phyloP scores from a whole-genome alignment of 2,113 vertebrate species.

The Thamnaconus septentrionalis region DNA sequence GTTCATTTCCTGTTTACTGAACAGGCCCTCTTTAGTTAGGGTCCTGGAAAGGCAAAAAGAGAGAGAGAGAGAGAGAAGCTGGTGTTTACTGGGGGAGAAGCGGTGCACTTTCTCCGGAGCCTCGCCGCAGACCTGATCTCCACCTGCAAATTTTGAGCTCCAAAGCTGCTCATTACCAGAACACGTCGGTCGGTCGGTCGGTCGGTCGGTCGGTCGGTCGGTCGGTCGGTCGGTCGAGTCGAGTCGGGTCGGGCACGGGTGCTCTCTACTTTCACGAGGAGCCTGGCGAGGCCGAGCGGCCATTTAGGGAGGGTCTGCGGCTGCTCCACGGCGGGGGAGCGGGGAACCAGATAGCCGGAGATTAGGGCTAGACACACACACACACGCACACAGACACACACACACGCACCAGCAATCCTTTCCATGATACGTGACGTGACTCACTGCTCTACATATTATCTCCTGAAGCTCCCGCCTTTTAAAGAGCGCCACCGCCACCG shows the following conservation, averaged over 20 bases:
- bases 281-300: constrained; percentile 57
- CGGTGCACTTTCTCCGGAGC: constrained; percentile 72
- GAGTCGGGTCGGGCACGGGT: constrained; percentile 61
- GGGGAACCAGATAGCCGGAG: constrained; percentile 46
- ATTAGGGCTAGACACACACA: constrained; percentile 35
- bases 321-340: constrained; percentile 33
- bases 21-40: constrained; percentile 63
- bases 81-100: constrained; percentile 59
- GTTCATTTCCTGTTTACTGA: constrained; percentile 83
- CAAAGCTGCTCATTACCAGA: constrained; percentile 78
- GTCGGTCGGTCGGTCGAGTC: constrained; percentile 55
- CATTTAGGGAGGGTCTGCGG: constrained; percentile 58
- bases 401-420: constrained; percentile 30
- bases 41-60: constrained; percentile 34
- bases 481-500: too few species aligned
- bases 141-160: constrained; percentile 75
- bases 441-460: too few species aligned
- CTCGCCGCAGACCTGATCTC: constrained; percentile 70
- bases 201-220: constrained; percentile 50
- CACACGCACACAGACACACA: background rate
- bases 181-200: constrained; percentile 51
- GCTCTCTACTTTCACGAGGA: constrained; percentile 67
- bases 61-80: constrained; percentile 25
- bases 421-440: constrained; percentile 18
- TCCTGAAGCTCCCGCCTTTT: too few species aligned